Evolutionary conservation across 92 coral and sea anemone species (phyloP), one percentile per base, ranked within the genome.

Genomic region (Isaurus tuberculatus): DNA sequence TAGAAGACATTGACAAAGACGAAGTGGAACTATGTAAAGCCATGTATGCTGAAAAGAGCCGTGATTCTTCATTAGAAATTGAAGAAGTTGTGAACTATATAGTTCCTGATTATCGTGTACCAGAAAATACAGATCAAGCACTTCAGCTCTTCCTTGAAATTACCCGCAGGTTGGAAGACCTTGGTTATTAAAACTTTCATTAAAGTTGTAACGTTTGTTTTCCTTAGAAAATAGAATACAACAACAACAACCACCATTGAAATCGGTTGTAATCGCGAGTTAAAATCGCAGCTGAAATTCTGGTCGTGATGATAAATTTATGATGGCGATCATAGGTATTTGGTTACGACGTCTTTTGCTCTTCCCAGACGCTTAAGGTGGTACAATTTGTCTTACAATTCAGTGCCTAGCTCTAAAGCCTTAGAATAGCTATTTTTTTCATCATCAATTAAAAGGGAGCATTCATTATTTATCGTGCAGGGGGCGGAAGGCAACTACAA

Each of bases 81-180:
- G 46, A 40, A 73, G 60, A 73, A 44, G 33, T 73, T 73, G 80
- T 73, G 34, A 73, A 73, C 58, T 60, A 19, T 40, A 14, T 73
- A 25, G 60, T 73, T 29, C 80, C 80, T 40, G 80, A 32, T 73
- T 53, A 22, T 14, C 25, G 26, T 30, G 60, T 73, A 44, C 80
- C 80, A 25, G 80, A 73, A 73, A 73, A 32, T 43, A 73, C 63
- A 73, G 80, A 40, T 29, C 80, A 73, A 40, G 60, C 61, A 13
- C 60, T 73, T 60, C 61, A 73, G 28, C 19, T 73, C 33, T 73
- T 51, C 61, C 65, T 58, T 58, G 65, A 58, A 58, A 25, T 58
- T 58, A 58, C 65, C 65, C 19, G 65, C 27, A 58, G 65, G 28
- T 20, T 58, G 65, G 65, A 58, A 58, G 28, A 58, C 29, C 65